These are phyloP conservation scores for Takifugu bimaculatus DNA, from an alignment of 2,113 vertebrate species.

Conservation along the genomic window DNA sequence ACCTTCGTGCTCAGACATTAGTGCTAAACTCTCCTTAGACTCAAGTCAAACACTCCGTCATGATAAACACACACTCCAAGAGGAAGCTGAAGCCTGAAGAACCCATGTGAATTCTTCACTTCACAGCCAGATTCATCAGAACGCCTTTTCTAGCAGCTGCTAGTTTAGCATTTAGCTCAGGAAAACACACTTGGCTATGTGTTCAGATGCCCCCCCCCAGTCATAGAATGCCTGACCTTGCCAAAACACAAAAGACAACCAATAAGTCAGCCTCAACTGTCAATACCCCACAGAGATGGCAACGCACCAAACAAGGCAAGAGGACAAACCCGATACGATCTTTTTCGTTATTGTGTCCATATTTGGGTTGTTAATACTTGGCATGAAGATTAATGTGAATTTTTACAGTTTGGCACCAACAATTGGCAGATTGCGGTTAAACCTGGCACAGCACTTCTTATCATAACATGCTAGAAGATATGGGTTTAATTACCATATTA, in stretches of 20 bases:
- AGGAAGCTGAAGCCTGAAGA: neutral
- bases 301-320: conserved; percentile 37
- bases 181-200: conserved; percentile 23
- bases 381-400: conserved; percentile 46
- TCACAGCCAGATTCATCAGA: conserved; percentile 18
- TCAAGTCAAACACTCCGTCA: too few relatives aligned
- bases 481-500: conserved; percentile 32
- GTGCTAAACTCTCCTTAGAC: too few relatives aligned
- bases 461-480: conserved; percentile 36
- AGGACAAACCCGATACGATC: conserved; percentile 40
- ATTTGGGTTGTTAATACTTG: conserved; percentile 30
- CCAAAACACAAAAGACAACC: conserved; percentile 40
- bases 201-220: conserved; percentile 17
- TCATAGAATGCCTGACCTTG: conserved; percentile 49
- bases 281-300: conserved; percentile 30
- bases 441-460: conserved; percentile 35
- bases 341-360: conserved; percentile 38
- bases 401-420: conserved; percentile 38
- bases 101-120: conserved; percentile 17
- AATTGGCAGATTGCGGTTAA: conserved; percentile 45
- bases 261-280: conserved; percentile 45
- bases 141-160: conserved; percentile 20
- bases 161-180: conserved; percentile 18
- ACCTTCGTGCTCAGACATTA: too few relatives aligned
- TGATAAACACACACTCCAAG: neutral